Base-by-base conservation (phyloP, 2,888 invertebrate species). In the Oligia latruncula region DNA sequence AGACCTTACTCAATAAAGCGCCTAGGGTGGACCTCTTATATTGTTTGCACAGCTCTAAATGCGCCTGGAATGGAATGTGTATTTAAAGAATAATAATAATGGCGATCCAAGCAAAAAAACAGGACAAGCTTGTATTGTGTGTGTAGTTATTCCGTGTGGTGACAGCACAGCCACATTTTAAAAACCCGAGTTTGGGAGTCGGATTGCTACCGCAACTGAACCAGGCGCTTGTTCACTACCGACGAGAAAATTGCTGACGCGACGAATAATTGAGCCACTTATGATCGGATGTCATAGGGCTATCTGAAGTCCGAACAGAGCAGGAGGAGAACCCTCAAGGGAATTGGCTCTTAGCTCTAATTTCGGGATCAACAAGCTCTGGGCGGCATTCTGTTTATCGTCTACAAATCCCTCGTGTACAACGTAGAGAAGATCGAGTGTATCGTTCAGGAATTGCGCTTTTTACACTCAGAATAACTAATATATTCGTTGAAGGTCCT, bases 351-450 rank as follows among this genome's bases (percentile, higher is more conserved):
- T 62, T 46, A 58, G 43, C 52, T 71, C 68, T 55, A 78, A 77
- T 71, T 79, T 78, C 4, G 46, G 29, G 20, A 78, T 71, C 49
- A 78, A 67, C 55, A 64, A 60, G 79, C 62, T 81, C 52, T 73
- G 73, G 65, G 65, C 9, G 55, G 43, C 17, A 77, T 55, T 55
- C n/a, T n/a, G 55, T 65, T 75, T 66, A 75, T 65, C n/a, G 77
- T 55, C n/a, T 77, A 75, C 55, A 75, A 75, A 75, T 77, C 65
- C 65, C 35, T 46, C 46, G 75, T 4, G 20, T 55, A 55, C 75
- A 75, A 66, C 29, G 17, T 75, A 75, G 43, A 35, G 17, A 66
- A 66, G n/a, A 76, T 76, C 55, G 35, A 75, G n/a, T 35, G 20
- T 77, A 20, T 77, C 55, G 35, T 15, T 9, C 55, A 46, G 20